These are phyloP conservation scores for Hemaris fuciformis DNA, from an alignment of 2,888 invertebrate species.

Conservation along the genomic window DNA sequence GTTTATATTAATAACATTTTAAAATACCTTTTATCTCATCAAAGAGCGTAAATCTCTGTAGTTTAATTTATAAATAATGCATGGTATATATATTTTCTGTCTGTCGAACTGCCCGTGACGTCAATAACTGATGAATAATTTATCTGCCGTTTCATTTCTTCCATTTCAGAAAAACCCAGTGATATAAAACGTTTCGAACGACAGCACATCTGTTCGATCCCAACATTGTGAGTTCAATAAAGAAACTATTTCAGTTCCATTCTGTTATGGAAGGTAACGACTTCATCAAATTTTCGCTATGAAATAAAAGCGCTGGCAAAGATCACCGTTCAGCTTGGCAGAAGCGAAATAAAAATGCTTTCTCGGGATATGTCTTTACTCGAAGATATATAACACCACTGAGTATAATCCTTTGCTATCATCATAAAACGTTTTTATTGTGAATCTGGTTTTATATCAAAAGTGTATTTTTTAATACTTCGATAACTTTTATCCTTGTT, in stretches of 20 bases:
- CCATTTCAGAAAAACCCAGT: slow-evolving; percentile 18
- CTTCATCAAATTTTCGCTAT: slow-evolving; percentile 41
- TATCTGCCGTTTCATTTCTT: slow-evolving; percentile 24
- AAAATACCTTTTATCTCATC: neutral
- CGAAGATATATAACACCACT: neutral
- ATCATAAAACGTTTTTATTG: neutral
- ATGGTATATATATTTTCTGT: neutral
- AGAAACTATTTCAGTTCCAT: slow-evolving; percentile 42
- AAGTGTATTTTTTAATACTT: neutral
- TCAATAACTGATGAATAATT: slow-evolving; percentile 27
- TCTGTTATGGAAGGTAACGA: slow-evolving; percentile 32
- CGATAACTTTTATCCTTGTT: neutral
- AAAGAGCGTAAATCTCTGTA: neutral
- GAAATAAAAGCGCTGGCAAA: slow-evolving; percentile 27
- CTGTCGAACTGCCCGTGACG: neutral
- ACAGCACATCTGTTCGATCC: slow-evolving; percentile 38
- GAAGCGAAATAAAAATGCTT: slow-evolving; percentile 23
- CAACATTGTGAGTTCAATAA: slow-evolving; percentile 39
- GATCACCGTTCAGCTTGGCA: slow-evolving; percentile 20
- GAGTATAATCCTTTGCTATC: neutral
- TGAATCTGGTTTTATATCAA: neutral
- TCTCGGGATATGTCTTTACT: neutral
- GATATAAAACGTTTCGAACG: slow-evolving; percentile 26
- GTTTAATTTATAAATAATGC: slow-evolving; percentile 2
- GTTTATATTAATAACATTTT: too few species aligned